A percentile compares a stretch with the other conserved stretches of the same genome.
These are phyloP conservation scores for Phrynocephalus guinanensis DNA, from an alignment of 2,797 vertebrate genomes.

Conservation along the genomic window DNA sequence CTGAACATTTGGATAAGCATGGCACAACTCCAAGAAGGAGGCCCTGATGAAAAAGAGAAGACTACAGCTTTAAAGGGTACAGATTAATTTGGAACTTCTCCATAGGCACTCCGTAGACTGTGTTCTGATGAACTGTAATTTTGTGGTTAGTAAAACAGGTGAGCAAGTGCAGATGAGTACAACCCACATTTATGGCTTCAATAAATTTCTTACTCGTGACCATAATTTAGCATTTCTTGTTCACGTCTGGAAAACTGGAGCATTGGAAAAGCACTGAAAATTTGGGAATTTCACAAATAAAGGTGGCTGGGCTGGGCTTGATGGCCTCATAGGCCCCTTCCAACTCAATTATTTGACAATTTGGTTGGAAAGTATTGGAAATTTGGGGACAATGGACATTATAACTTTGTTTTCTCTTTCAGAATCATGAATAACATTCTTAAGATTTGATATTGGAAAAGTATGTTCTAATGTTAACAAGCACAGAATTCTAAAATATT, in stretches of 20 bases:
- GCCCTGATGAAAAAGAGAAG: slow-evolving; percentile 94
- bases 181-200: slow-evolving; percentile 31
- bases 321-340: no score
- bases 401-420: not conserved
- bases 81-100: slow-evolving; percentile 56
- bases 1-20: slow-evolving; percentile 83
- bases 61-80: slow-evolving; percentile 95
- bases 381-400: not conserved
- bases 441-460: not conserved
- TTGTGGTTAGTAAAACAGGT: slow-evolving; percentile 52
- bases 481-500: not conserved
- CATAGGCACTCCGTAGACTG: slow-evolving; percentile 46
- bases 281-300: not conserved
- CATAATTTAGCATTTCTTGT: slow-evolving; percentile 8
- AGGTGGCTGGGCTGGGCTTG: no score
- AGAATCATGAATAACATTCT: not conserved
- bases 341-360: no score
- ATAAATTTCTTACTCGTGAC: slow-evolving; percentile 21
- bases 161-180: slow-evolving; percentile 41
- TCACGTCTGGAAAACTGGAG: slow-evolving; percentile 12
- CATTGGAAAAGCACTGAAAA: not conserved
- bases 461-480: not conserved
- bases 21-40: slow-evolving; percentile 88
- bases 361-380: not conserved
- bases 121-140: slow-evolving; percentile 53